These are phyloP conservation scores for Drosophila fungiperda DNA, from an alignment of 2,888 invertebrate species.

Conservation along the genomic window DNA sequence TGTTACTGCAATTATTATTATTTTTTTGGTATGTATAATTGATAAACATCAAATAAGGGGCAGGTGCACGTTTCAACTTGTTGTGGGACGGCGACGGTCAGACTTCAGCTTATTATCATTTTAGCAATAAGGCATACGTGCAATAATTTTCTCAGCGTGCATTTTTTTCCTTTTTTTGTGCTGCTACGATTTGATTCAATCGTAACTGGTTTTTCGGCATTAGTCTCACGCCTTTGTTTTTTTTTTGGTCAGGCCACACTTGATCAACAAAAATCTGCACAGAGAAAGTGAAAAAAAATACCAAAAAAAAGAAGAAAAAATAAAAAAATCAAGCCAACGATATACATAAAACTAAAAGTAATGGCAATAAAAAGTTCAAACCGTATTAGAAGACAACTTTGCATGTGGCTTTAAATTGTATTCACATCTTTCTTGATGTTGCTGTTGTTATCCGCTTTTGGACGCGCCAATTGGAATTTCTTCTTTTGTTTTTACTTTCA, in stretches of 20 bases:
- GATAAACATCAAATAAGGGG: constrained; percentile 32
- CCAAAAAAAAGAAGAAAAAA: constrained; percentile 39
- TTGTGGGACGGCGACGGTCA: constrained; percentile 23
- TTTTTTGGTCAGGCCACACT: constrained; percentile 62
- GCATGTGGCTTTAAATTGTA: constrained; percentile 64
- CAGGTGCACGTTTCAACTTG: constrained; percentile 23
- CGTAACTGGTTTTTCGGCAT: constrained; percentile 69
- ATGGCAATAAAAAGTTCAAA: constrained; percentile 73
- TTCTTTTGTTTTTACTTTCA: constrained; percentile 76
- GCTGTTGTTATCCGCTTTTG: constrained; percentile 36
- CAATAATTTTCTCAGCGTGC: constrained; percentile 57
- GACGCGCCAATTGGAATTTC: constrained; percentile 65
- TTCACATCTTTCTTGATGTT: constrained; percentile 51
- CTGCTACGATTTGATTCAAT: constrained; percentile 71
- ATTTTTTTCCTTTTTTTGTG: constrained; percentile 36
- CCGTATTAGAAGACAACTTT: constrained; percentile 79
- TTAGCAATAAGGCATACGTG: constrained; percentile 47
- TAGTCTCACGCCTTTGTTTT: constrained; percentile 48
- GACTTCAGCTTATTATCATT: constrained; percentile 53
- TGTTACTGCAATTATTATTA: constrained; percentile 40
- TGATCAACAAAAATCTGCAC: constrained; percentile 75
- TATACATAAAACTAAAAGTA: constrained; percentile 55
- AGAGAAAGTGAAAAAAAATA: constrained; percentile 81
- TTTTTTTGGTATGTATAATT: constrained; percentile 5
- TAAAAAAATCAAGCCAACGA: constrained; percentile 31